Conservation (phyloP, 2,797 vertebrate species). For the Lophotriccus pileatus region DNA sequence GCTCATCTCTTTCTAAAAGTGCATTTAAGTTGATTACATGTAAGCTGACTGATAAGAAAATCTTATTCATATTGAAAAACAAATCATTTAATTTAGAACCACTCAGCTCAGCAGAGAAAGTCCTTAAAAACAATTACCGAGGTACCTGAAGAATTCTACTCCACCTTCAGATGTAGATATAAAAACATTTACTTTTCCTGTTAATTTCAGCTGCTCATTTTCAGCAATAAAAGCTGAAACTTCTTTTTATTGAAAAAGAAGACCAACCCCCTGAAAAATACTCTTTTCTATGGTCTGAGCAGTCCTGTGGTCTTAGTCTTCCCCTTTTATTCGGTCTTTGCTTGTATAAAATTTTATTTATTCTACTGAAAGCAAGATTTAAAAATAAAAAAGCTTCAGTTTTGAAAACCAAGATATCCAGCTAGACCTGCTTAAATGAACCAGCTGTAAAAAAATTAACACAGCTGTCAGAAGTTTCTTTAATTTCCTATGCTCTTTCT, state of each 20-base stretch:
- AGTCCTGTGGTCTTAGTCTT: background rate
- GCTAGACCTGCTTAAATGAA: background rate
- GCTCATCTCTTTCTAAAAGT: constrained; percentile 37
- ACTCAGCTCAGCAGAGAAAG: background rate
- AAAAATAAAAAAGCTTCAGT: background rate
- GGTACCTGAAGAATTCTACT: background rate
- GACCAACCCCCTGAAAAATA: background rate
- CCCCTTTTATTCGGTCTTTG: background rate
- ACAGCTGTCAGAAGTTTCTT: background rate
- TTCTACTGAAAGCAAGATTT: background rate
- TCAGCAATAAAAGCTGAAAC: background rate
- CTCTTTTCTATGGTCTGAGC: background rate
- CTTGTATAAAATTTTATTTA: background rate
- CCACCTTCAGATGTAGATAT: background rate
- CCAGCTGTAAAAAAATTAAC: background rate
- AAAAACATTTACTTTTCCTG: background rate
- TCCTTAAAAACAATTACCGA: constrained; percentile 9
- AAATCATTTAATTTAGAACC: constrained; percentile 42
- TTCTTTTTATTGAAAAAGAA: background rate
- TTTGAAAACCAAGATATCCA: background rate
- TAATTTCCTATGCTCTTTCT: background rate
- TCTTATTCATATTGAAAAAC: constrained; percentile 31
- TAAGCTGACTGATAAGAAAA: constrained; percentile 38
- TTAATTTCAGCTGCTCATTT: background rate
- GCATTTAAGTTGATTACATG: constrained; percentile 28